phyloP scores from a whole-genome alignment of 2,797 vertebrate species.

The Halcyon leucocephala region DNA sequence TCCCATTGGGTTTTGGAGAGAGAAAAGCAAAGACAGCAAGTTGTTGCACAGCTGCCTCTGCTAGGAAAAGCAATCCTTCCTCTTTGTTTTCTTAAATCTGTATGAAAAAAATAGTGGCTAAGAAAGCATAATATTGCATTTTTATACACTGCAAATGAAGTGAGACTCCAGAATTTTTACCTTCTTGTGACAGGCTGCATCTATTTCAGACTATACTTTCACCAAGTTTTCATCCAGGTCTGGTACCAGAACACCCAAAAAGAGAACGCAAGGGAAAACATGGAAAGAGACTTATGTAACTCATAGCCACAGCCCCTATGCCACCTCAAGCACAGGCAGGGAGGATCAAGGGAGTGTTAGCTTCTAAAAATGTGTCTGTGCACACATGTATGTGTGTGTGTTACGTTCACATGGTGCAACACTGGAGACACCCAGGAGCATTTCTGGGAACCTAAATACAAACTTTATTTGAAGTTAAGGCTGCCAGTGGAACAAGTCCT shows the following conservation, averaged over 20 bases:
- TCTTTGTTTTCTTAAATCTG: neutral
- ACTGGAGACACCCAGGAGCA: neutral
- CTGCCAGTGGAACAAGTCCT: neutral
- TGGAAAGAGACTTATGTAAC: rapidly evolving
- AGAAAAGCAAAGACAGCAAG: neutral
- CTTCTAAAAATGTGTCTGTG: rapidly evolving
- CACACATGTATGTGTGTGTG: no score
- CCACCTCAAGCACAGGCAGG: neutral
- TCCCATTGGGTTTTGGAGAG: neutral
- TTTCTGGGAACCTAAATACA: no score
- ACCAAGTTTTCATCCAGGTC: neutral
- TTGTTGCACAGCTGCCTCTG: neutral
- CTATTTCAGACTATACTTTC: neutral
- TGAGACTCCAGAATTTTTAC: neutral
- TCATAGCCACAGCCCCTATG: neutral
- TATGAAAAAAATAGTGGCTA: neutral
- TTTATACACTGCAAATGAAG: neutral
- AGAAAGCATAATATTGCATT: neutral
- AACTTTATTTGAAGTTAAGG: neutral
- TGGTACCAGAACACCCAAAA: neutral
- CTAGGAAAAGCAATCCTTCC: neutral
- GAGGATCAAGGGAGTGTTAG: neutral
- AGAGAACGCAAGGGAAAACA: neutral
- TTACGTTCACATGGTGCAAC: neutral
- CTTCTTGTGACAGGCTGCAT: neutral